Conservation (phyloP, 2,797 vertebrate genomes). For the Peromyscus nudipes region DNA sequence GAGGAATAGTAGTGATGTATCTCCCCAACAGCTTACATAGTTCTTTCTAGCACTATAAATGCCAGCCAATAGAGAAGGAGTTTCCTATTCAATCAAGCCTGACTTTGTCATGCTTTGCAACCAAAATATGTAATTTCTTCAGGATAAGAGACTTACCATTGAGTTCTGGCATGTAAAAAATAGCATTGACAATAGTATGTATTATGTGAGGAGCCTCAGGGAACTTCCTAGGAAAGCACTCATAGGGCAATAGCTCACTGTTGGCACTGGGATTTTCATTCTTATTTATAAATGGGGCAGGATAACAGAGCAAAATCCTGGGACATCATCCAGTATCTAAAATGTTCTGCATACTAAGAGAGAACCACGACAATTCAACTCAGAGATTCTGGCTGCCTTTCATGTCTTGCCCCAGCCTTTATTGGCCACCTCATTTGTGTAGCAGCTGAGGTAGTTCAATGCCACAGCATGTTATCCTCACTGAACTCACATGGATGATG, state of each 20-base stretch:
- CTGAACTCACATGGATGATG: too few species aligned
- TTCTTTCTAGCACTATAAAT: background rate
- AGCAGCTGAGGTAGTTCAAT: background rate
- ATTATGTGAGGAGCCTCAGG: background rate
- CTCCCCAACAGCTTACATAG: background rate
- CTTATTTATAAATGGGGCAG: background rate
- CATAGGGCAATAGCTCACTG: background rate
- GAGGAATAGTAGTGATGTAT: background rate
- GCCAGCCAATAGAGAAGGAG: background rate
- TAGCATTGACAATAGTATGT: background rate
- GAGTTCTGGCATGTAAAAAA: background rate
- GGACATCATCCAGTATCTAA: background rate
- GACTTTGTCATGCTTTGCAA: background rate
- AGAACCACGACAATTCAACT: background rate
- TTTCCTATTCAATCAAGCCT: background rate
- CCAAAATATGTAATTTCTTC: background rate
- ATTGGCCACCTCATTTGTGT: background rate
- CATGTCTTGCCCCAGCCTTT: background rate
- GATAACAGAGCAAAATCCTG: background rate
- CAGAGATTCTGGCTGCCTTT: background rate
- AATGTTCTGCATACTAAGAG: background rate
- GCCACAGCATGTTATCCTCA: too few species aligned
- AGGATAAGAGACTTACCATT: background rate
- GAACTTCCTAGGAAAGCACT: background rate
- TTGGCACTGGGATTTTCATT: background rate